phyloP scores from a whole-genome alignment of 1,140 invertebrate species.

The Drosophila orosa region DNA sequence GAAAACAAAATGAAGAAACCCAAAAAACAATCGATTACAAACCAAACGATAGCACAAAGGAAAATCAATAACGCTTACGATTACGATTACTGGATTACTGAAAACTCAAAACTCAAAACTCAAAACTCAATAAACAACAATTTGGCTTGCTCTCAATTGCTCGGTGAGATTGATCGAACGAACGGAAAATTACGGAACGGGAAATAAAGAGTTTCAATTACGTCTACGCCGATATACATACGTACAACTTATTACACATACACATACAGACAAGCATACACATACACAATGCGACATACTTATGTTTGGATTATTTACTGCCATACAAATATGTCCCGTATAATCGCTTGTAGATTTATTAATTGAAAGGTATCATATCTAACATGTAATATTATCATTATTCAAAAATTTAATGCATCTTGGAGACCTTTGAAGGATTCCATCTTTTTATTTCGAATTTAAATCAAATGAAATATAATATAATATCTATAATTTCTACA shows the following conservation, averaged over 20 bases:
- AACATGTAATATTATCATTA: too few relatives aligned
- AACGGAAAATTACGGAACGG: neutral
- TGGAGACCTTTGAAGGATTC: too few relatives aligned
- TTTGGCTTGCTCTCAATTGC: conserved; percentile 36
- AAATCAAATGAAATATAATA: too few relatives aligned
- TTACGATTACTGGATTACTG: conserved; percentile 30
- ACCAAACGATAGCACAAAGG: conserved; percentile 30
- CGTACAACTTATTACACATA: conserved; percentile 55
- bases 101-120: conserved; percentile 11
- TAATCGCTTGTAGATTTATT: too few relatives aligned
- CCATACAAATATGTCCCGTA: conserved; percentile 27
- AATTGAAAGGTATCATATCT: too few relatives aligned
- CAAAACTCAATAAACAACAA: conserved; percentile 20
- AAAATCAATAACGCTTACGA: conserved; percentile 20
- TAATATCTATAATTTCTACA: neutral
- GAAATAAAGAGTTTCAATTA: conserved; percentile 14
- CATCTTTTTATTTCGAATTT: too few relatives aligned
- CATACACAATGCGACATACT: conserved; percentile 62
- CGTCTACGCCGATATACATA: conserved; percentile 51
- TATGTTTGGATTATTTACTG: conserved; percentile 28
- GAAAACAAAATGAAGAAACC: conserved; percentile 11
- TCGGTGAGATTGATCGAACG: conserved; percentile 24
- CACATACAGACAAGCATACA: conserved; percentile 62
- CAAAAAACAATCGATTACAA: conserved; percentile 21
- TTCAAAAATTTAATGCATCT: too few relatives aligned